These are phyloP conservation scores for Nymphalis c-album DNA, from an alignment of 2,888 invertebrate genomes.

Conservation along the genomic window DNA sequence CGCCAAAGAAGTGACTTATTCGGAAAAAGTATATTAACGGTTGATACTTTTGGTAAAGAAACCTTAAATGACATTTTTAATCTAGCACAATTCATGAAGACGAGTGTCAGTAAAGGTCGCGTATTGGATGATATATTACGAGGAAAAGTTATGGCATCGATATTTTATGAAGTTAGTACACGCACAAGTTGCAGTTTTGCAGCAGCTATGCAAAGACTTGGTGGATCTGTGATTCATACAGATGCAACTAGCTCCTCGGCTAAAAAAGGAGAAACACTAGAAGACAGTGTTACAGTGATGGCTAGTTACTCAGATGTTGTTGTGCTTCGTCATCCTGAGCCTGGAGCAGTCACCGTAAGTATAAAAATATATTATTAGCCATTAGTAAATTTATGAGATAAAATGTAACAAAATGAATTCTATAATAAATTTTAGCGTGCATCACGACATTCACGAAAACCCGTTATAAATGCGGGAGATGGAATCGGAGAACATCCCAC, in stretches of 20 bases:
- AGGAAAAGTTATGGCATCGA: slow-evolving; percentile 96
- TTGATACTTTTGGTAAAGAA: slow-evolving; percentile 93
- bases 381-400: not conserved
- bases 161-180: slow-evolving; percentile 99
- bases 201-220: slow-evolving; percentile 97
- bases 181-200: slow-evolving; percentile 97
- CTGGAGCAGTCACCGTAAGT: slow-evolving; percentile 93
- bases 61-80: slow-evolving; percentile 96
- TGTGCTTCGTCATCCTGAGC: slow-evolving; percentile 95
- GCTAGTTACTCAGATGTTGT: slow-evolving; percentile 96
- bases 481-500: slow-evolving; percentile 98
- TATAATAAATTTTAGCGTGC: slow-evolving; percentile 83
- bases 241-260: slow-evolving; percentile 95
- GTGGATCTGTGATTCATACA: slow-evolving; percentile 95
- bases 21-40: slow-evolving; percentile 92
- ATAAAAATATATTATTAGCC: not conserved
- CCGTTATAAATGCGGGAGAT: slow-evolving; percentile 98
- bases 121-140: slow-evolving; percentile 91
- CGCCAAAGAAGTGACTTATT: slow-evolving; percentile 74
- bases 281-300: slow-evolving; percentile 92
- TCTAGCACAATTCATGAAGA: slow-evolving; percentile 93
- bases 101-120: slow-evolving; percentile 90
- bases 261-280: slow-evolving; percentile 97
- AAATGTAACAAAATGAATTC: not conserved
- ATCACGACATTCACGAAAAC: slow-evolving; percentile 90